phyloP scores from a whole-genome alignment of 2,797 vertebrate species.

The Margarornis squamiger region DNA sequence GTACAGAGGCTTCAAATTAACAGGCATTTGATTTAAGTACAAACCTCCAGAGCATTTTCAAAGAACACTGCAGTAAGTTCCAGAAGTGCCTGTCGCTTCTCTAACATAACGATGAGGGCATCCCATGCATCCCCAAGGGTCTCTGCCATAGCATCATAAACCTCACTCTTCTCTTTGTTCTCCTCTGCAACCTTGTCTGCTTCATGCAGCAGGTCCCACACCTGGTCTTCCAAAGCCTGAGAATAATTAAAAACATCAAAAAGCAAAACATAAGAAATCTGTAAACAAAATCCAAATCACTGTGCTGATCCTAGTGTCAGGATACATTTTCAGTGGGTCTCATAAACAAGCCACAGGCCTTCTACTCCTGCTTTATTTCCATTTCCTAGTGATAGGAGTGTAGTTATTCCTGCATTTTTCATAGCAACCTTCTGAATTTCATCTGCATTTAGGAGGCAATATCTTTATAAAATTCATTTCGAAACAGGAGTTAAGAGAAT shows the following conservation, averaged over 20 bases:
- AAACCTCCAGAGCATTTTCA: conserved; percentile 84
- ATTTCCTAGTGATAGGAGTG: not conserved
- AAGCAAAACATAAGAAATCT: not conserved
- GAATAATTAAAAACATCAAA: too few species aligned
- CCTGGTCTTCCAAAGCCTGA: conserved; percentile 81
- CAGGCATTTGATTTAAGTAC: not conserved
- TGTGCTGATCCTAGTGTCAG: not conserved
- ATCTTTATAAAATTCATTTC: not conserved
- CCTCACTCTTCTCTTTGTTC: conserved; percentile 73
- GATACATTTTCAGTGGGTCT: not conserved
- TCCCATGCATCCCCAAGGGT: conserved; percentile 83
- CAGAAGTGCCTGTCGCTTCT: conserved; percentile 81
- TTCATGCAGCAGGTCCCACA: conserved; percentile 81
- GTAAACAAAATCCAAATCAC: not conserved
- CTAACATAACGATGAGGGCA: conserved; percentile 76
- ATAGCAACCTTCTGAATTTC: not conserved
- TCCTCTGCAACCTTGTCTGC: conserved; percentile 82
- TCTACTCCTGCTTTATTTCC: not conserved
- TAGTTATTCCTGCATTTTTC: not conserved
- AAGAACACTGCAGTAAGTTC: conserved; percentile 82
- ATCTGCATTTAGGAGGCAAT: not conserved
- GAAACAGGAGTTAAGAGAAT: not conserved
- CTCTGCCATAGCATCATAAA: conserved; percentile 86
- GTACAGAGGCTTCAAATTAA: not conserved
- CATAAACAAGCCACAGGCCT: not conserved